Evolutionary conservation across 2,888 invertebrate genomes (phyloP), one percentile per base, ranked within the genome.

Genomic region (Scaptomyza cyrtandrae): DNA sequence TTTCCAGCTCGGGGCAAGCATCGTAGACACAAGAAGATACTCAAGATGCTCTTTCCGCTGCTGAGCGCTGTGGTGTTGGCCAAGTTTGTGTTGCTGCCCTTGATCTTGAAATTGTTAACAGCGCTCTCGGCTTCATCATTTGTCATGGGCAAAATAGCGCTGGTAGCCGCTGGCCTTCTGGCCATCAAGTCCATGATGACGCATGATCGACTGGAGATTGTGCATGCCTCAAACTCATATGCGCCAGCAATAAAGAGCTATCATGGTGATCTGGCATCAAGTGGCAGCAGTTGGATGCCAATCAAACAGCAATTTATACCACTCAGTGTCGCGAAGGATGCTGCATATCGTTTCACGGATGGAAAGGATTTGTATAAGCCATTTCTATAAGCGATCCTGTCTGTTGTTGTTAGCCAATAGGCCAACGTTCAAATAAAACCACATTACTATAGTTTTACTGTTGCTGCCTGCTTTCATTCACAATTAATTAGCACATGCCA

Each of bases 21-120:
- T n/a, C 91, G 90, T 58, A 91, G 90, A 59, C 90, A 90, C 48
- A 91, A 91, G 49, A 93, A 93, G 83, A 89, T 93, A 5, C 93
- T 93, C 71, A 94, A 94, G 80, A 93, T 93, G 74, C 89, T 95
- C 59, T 90, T 95, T 71, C 95, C 95, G 0, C 54, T 96, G 68
- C 89, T 96, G 16, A 78, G 95, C 19, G 95, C 95, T 0, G 92
- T 95, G 27, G 83, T 95, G 16, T 92, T 95, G 53, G 94, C 95
- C 1, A 95, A 95, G 89, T 93, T 95, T 37, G 90, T 96, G 2
- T 80, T 96, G 9, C 91, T 96, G 50, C 96, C 96, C 0, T 91
- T 95, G 37, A 94, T 95, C 0, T 89, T 96, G 56, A 96, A 96
- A 83, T 93, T 94, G 1, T 90, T 96, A 69, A 95, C 95, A 1